phyloP scores from a whole-genome alignment of 2,113 vertebrate genomes.

The Cygnus buccinator region DNA sequence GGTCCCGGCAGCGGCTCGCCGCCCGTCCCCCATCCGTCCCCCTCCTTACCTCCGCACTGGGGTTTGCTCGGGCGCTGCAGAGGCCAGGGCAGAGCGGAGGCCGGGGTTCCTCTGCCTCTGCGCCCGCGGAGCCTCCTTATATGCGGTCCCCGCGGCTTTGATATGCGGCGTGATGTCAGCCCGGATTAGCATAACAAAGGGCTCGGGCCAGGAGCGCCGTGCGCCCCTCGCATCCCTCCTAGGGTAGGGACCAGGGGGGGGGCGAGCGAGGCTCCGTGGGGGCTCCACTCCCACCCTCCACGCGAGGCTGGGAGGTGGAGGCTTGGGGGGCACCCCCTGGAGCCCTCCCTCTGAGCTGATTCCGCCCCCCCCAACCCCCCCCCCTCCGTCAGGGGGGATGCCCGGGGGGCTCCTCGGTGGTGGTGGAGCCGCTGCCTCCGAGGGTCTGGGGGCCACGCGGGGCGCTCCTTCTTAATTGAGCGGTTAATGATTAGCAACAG shows the following conservation, averaged over 20 bases:
- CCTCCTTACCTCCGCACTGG: not conserved
- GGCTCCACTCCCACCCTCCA: conserved; percentile 9
- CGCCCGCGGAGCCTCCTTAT: conserved; percentile 71
- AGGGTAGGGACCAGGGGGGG: not conserved
- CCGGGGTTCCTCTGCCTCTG: not conserved
- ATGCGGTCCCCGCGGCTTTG: conserved; percentile 79
- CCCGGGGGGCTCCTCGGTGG: not conserved
- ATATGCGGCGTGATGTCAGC: conserved; percentile 87
- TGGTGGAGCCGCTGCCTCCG: not conserved
- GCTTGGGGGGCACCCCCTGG: not conserved
- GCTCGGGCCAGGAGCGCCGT: not conserved
- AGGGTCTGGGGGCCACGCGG: not conserved
- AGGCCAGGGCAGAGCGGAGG: not conserved
- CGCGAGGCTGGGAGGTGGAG: not conserved
- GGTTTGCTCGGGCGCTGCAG: not conserved
- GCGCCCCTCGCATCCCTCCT: not conserved
- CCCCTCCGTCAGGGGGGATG: not conserved
- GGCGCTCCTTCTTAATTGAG: not conserved
- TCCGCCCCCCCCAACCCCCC: too few relatives aligned
- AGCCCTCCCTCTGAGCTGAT: not conserved
- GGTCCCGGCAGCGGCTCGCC: not conserved
- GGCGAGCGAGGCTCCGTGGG: not conserved
- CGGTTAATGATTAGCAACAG: not conserved
- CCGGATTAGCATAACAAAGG: conserved; percentile 89
- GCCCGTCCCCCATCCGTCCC: not conserved